Conservation (phyloP, 2,113 vertebrate genomes). For the Sus scrofa region DNA sequence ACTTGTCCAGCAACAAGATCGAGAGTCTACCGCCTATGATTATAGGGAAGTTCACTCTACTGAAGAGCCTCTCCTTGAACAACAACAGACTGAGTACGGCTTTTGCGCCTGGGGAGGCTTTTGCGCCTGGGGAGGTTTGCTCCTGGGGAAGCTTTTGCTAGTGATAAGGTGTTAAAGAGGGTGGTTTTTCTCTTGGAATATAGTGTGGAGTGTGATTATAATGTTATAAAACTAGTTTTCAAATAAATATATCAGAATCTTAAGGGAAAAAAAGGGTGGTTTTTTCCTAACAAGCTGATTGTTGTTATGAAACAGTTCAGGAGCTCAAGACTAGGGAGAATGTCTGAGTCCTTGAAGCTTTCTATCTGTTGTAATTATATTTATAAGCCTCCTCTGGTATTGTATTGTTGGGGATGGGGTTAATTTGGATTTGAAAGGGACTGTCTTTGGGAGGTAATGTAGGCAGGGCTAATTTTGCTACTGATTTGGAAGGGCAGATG, state of each 20-base stretch:
- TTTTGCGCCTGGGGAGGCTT: too few species aligned
- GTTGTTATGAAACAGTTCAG: slow-evolving; percentile 62
- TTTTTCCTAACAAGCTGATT: slow-evolving; percentile 38
- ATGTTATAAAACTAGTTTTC: neutral
- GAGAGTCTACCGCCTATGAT: slow-evolving; percentile 90
- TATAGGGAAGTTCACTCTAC: slow-evolving; percentile 93
- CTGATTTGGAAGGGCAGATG: neutral
- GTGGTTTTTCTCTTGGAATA: slow-evolving; percentile 44
- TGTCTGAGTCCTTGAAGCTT: slow-evolving; percentile 25
- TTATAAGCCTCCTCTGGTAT: slow-evolving; percentile 17
- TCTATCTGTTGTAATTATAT: slow-evolving; percentile 12
- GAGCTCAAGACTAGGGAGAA: slow-evolving; percentile 20
- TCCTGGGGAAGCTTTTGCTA: slow-evolving; percentile 54
- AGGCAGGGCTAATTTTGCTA: slow-evolving; percentile 28
- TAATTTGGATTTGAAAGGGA: slow-evolving; percentile 56
- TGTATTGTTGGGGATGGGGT: slow-evolving; percentile 43
- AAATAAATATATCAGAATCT: neutral
- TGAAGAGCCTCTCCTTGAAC: slow-evolving; percentile 96
- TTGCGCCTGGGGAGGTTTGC: too few species aligned
- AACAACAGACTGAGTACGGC: slow-evolving; percentile 95
- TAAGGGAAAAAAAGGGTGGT: neutral
- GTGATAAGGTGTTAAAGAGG: slow-evolving; percentile 45
- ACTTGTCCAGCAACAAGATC: slow-evolving; percentile 97
- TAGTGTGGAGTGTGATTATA: neutral
- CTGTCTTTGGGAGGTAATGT: neutral